These are phyloP conservation scores for Incurvaria masculella DNA, from an alignment of 2,888 invertebrate genomes.

Conservation along the genomic window DNA sequence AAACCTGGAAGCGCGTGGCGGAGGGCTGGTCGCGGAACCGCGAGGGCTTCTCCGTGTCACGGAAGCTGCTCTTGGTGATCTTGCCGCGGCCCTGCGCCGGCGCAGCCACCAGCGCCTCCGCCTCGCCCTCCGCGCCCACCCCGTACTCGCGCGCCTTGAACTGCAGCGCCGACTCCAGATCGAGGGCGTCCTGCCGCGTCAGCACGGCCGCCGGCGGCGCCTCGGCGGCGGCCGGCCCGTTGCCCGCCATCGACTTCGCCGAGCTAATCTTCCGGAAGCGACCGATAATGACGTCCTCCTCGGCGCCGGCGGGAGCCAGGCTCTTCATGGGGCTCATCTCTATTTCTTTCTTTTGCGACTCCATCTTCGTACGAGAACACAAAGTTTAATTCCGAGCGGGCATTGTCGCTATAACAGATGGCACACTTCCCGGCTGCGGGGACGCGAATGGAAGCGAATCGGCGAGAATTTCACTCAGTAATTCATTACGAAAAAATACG, in stretches of 20 bases:
- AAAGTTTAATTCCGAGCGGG: too few species aligned
- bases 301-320: constrained; percentile 29
- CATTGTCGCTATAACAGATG: too few species aligned
- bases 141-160: constrained; percentile 29
- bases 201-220: constrained; percentile 17
- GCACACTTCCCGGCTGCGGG: too few species aligned
- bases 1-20: constrained; percentile 60
- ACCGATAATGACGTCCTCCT: constrained; percentile 50
- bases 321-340: constrained; percentile 40
- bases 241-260: constrained; percentile 51
- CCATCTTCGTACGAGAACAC: too few species aligned
- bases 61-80: constrained; percentile 59
- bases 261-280: constrained; percentile 52
- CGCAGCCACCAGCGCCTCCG: constrained; percentile 24
- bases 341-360: constrained; percentile 37
- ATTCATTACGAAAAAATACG: too few species aligned
- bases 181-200: constrained; percentile 24
- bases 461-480: too few species aligned
- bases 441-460: too few species aligned
- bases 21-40: constrained; percentile 60
- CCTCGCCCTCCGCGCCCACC: constrained; percentile 27
- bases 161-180: constrained; percentile 38
- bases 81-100: constrained; percentile 22
- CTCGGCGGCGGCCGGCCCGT: constrained; percentile 37
- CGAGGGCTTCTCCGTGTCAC: constrained; percentile 60